A percentile compares a stretch with the other conserved stretches of the same genome.
Evolutionary conservation across 2,113 vertebrate species (phyloP).

Genomic region (Myiozetetes cayanensis): DNA sequence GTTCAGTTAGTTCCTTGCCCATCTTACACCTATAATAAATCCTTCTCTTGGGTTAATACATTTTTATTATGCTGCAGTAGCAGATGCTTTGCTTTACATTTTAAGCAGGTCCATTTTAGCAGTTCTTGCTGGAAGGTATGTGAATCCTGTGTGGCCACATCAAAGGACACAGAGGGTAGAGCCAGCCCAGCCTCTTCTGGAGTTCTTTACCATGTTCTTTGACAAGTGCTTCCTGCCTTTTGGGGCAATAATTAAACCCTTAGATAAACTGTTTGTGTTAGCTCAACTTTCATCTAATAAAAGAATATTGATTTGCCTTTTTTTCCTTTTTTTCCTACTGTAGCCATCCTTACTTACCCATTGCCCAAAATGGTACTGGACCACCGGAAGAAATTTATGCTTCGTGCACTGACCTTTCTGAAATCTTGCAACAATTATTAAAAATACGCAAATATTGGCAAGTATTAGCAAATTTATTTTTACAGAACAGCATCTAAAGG

Average conservation of each 20-base stretch:
- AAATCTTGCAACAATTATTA: background rate
- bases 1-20: background rate
- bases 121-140: background rate
- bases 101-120: background rate
- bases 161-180: fast-evolving
- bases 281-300: background rate
- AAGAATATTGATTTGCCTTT: background rate
- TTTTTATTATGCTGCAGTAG: background rate
- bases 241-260: background rate
- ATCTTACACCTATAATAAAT: background rate
- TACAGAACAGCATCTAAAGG: background rate
- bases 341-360: background rate
- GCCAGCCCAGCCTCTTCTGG: background rate
- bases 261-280: background rate
- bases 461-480: background rate
- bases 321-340: background rate
- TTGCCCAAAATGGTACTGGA: background rate
- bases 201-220: background rate
- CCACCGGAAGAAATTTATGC: background rate
- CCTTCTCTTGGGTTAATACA: background rate
- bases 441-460: background rate
- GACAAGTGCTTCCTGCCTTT: background rate
- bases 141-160: background rate
- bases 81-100: background rate
- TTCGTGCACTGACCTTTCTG: background rate